Evolutionary conservation across 2,888 invertebrate genomes (phyloP).

Genomic region (Apodemia hepburni): DNA sequence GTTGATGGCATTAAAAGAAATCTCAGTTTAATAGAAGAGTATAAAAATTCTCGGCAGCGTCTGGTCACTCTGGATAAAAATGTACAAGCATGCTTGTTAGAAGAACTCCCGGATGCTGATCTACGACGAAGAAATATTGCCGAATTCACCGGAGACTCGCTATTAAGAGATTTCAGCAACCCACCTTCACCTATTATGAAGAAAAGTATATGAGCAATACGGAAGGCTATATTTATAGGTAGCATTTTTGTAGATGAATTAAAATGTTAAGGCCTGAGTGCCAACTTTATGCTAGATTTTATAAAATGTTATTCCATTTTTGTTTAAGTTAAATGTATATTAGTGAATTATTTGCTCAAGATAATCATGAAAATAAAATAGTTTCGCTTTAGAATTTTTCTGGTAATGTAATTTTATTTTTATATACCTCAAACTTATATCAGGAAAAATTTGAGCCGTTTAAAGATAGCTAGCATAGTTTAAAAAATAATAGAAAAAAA

Average conservation of each 20-base stretch:
- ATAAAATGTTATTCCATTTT: conserved; percentile 75
- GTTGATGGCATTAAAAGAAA: conserved; percentile 72
- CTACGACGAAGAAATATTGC: conserved; percentile 47
- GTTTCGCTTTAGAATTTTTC: conserved; percentile 31
- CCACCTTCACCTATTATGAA: conserved; percentile 59
- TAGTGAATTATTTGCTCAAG: conserved; percentile 75
- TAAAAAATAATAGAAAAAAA: not conserved
- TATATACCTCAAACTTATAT: not conserved
- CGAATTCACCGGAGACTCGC: conserved; percentile 43
- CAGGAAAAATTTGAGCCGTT: not conserved
- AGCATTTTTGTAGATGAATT: conserved; percentile 23
- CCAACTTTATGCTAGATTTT: conserved; percentile 78
- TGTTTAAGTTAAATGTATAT: conserved; percentile 68
- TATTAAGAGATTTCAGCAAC: conserved; percentile 50
- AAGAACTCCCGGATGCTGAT: conserved; percentile 56
- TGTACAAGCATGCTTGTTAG: conserved; percentile 61
- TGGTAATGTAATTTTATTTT: conserved; percentile 27
- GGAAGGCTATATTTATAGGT: conserved; percentile 11
- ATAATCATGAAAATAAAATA: conserved; percentile 55
- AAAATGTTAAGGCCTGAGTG: conserved; percentile 63
- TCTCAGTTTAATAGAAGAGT: conserved; percentile 67
- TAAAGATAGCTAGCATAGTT: not conserved
- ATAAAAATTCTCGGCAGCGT: conserved; percentile 56
- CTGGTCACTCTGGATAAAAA: conserved; percentile 64
- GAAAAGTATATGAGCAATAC: conserved; percentile 49